Percentiles rank a stretch among this genome's conserved stretches.
phyloP scores from a whole-genome alignment of 2,797 vertebrate species.

The Phrynocephalus guinanensis region DNA sequence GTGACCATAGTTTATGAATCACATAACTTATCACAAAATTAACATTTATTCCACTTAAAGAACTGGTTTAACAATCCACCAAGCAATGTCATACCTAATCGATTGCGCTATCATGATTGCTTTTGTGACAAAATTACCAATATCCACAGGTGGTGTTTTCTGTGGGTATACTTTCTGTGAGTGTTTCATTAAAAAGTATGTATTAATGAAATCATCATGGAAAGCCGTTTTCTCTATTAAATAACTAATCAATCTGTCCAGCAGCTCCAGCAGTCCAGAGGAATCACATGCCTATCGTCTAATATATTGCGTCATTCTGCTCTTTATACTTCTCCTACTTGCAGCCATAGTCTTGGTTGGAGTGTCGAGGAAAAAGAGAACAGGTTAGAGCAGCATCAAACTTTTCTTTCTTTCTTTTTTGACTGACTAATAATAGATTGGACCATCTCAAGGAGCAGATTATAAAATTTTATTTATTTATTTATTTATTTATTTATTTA shows the following conservation, averaged over 20 bases:
- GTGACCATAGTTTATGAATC: not conserved
- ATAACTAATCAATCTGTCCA: slow-evolving; percentile 21
- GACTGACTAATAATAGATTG: no score
- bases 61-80: not conserved
- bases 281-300: not conserved
- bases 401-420: no score
- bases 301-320: not conserved
- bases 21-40: not conserved
- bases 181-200: no score
- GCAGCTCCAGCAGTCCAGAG: rapidly evolving
- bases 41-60: not conserved
- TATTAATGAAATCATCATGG: no score
- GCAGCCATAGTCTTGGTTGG: slow-evolving; percentile 22
- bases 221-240: not conserved
- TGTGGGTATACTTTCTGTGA: not conserved
- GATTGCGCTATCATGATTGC: not conserved
- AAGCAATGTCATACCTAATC: not conserved
- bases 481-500: no score
- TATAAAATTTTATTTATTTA: no score
- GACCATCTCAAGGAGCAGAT: no score
- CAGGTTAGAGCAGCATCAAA: slow-evolving; percentile 36
- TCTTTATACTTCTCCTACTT: slow-evolving; percentile 50
- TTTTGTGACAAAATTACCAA: no score
- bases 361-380: slow-evolving; percentile 46
- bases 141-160: not conserved